Base-by-base conservation (phyloP, 1,140 invertebrate species). In the Oryctes rhinoceros region DNA sequence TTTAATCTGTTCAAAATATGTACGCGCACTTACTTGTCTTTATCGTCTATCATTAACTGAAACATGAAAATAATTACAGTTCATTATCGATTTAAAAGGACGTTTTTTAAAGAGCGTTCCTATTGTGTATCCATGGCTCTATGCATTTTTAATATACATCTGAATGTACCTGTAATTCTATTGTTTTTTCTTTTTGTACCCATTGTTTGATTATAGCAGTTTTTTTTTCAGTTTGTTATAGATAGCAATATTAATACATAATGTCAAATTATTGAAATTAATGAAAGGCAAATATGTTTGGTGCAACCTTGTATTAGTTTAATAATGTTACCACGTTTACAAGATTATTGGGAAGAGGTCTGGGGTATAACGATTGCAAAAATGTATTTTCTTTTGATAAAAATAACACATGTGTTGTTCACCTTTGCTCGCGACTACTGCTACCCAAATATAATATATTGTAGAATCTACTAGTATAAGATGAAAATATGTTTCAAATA, bases 51-150 rank as follows among this genome's bases (percentile, higher is more conserved):
- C n/a, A 18, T 59, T 59, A 59, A 59, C 18, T n/a, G 53, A 59
- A 15, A 59, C 53, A 59, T 18, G n/a, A 59, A 59, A 18, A n/a
- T 59, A 59, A 59, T 59, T 59, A 59, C 53, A 59, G 15, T 59
- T 59, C 53, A 59, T 59, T 59, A 59, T 59, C 53, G 53, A 59
- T 59, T 59, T n/a, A 59, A 59, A 15, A 59, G 18, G 11, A 18
- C 53, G 18, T 59, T 59, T 59, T 7, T 59, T 4, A 18, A 18
- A 15, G n/a, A 13, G 15, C 15, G 53, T 59, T 59, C 7, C 15
- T 18, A 59, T 59, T 18, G 3, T 59, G n/a, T n/a, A 59, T 18
- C 53, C 53, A 20, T 59, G 15, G 53, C 13, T 59, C n/a, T 44
- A 44, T 44, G 9, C 39, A 10, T 44, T 10, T 44, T 10, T 44